Conservation (phyloP, 1,140 invertebrate genomes). For the Subanguina moxae region DNA sequence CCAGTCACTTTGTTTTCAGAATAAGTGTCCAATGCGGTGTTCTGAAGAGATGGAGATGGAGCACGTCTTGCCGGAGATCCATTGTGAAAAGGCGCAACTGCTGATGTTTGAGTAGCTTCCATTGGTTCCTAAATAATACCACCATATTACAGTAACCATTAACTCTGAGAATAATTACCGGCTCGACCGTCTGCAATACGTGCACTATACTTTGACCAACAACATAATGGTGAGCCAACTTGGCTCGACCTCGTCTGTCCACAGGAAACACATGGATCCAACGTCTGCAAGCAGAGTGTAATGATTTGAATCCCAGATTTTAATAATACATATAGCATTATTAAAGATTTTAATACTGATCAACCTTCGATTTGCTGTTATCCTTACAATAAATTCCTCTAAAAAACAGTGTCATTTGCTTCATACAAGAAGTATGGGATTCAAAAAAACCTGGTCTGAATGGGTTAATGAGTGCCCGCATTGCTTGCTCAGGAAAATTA, state of each 20-base stretch:
- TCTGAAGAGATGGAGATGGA: conserved; percentile 70
- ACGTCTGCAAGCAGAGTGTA: conserved; percentile 63
- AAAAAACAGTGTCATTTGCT: not conserved
- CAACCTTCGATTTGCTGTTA: conserved; percentile 79
- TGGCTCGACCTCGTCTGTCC: conserved; percentile 64
- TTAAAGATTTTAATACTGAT: too few relatives aligned
- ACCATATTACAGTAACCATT: not conserved
- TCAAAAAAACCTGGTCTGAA: conserved; percentile 72
- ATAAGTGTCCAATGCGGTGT: conserved; percentile 65
- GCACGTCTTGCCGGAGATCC: conserved; percentile 65
- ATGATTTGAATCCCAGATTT: too few relatives aligned
- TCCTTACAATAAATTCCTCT: conserved; percentile 87
- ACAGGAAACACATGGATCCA: conserved; percentile 99
- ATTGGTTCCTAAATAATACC: conserved; percentile 22
- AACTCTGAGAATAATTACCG: conserved; percentile 13
- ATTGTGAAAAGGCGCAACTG: conserved; percentile 11
- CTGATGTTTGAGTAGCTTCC: conserved; percentile 3
- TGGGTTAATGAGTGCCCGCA: conserved; percentile 72
- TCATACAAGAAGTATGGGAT: not conserved
- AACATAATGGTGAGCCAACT: conserved; percentile 52
- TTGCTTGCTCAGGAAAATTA: not conserved
- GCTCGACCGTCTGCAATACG: conserved; percentile 38
- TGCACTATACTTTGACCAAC: conserved; percentile 39
- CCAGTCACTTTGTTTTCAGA: conserved; percentile 49
- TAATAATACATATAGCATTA: too few relatives aligned